A percentile compares a stretch with the other conserved stretches of the same genome.
These are phyloP conservation scores for Antigone vipio DNA, from an alignment of 2,113 vertebrate species.

Conservation along the genomic window DNA sequence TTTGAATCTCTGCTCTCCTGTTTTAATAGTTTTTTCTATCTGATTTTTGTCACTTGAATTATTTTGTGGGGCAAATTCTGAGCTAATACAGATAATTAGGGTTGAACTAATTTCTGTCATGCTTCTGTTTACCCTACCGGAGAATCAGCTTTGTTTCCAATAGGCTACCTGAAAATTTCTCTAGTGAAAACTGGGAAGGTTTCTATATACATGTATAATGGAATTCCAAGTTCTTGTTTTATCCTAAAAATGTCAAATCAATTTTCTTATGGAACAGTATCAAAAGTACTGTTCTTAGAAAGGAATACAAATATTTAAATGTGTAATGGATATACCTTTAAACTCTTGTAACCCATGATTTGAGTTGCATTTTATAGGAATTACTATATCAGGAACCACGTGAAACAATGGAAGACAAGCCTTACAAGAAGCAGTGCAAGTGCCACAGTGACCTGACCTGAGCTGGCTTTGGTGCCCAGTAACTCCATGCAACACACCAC, in stretches of 20 bases:
- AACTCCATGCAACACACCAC: too few relatives aligned
- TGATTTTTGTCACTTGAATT: neutral
- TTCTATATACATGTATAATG: neutral
- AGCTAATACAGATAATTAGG: neutral
- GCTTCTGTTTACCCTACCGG: neutral
- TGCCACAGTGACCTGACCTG: neutral
- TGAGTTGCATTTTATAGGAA: neutral
- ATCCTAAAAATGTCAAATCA: neutral
- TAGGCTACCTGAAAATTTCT: neutral
- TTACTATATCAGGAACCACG: neutral
- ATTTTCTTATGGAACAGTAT: neutral
- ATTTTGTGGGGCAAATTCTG: neutral
- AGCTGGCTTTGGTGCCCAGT: too few relatives aligned
- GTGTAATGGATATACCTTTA: neutral
- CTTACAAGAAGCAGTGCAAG: neutral
- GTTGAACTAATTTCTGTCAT: neutral
- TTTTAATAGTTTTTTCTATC: neutral
- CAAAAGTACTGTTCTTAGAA: neutral
- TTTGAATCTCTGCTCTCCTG: neutral
- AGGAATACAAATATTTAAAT: neutral
- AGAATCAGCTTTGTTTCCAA: neutral
- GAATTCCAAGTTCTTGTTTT: neutral
- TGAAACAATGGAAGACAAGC: fast-evolving
- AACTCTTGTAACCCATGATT: neutral
- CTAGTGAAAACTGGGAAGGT: neutral